Evolutionary conservation across 2,797 vertebrate species (phyloP), one percentile per base, ranked within the genome.

Genomic region (Malacoraja senta): DNA sequence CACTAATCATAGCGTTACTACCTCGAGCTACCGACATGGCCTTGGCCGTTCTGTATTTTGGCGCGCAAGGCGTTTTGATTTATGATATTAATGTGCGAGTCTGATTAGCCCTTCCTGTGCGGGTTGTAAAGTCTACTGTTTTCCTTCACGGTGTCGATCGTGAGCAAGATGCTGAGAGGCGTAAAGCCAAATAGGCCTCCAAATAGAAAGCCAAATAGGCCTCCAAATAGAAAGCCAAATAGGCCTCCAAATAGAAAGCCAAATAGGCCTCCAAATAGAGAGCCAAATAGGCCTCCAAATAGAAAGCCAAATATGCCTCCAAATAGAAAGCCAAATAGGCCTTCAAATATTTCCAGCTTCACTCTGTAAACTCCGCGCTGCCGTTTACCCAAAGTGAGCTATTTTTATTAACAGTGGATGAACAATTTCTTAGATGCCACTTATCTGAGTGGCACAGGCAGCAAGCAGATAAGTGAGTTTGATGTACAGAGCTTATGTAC

Each of bases 401-500:
- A 94, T 94, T 94, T 94, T 95, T 94, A 95, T 94, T 95, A 94
- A 94, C 93, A 76, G 71, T 15, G 38, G 71, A 74, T 92, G 90
- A 94, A 94, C 93, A 86, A 94, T 95, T 95, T 95, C 95, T 94
- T 94, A 95, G 95, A 94, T 93, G 94, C 93, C 93, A 93, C 94
- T 94, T 95, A 95, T 96, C 95, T 95, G 94, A 95, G 94, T 93
- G 94, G 94, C 95, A 94, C 94, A 95, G 94, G 93, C 94, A 92
- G 95, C 71, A 94, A 92, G 95, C 61, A 95, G 96, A 96, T 95
- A 96, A 96, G 96, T 94, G 93, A 94, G 95, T 38, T 94, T 95
- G 96, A 96, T 95, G 94, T 94, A 95, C 92, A 77, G 94, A 95
- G 96, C 96, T 96, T 95, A 96, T 96, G 93, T 95, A 94, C 93